These are phyloP conservation scores for Scaptomyza parva DNA, from an alignment of 2,888 invertebrate genomes.

Conservation along the genomic window DNA sequence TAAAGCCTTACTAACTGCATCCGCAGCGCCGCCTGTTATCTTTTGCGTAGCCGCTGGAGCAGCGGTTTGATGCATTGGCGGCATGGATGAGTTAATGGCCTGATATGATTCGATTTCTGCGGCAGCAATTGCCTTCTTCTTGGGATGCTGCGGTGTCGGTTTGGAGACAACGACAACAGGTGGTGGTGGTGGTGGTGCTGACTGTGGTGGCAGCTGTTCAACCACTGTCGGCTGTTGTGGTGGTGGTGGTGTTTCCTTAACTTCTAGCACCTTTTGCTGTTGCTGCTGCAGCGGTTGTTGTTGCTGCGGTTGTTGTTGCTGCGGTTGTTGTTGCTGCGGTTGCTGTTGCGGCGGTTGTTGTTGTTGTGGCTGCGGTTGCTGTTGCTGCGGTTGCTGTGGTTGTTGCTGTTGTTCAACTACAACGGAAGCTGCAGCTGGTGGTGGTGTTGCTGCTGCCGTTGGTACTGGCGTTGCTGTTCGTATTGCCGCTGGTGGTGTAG, in stretches of 20 bases:
- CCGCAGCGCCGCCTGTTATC: conserved; percentile 84
- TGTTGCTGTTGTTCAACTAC: conserved; percentile 14
- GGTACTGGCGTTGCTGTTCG: conserved; percentile 3
- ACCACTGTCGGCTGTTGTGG: not conserved
- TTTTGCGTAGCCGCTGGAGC: conserved; percentile 77
- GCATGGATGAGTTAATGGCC: conserved; percentile 73
- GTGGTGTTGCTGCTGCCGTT: conserved; percentile 74
- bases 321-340: conserved; percentile 73
- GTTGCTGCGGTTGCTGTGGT: conserved; percentile 6
- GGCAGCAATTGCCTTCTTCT: conserved; percentile 82
- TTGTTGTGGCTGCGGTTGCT: conserved; percentile 24
- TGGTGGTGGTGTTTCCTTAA: conserved; percentile 21
- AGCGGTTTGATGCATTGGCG: conserved; percentile 79
- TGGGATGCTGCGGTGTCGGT: conserved; percentile 81
- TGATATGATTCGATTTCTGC: conserved; percentile 82
- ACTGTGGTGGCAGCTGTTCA: conserved; percentile 8
- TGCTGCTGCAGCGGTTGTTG: conserved; percentile 12
- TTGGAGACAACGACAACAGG: conserved; percentile 47
- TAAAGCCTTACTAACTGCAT: conserved; percentile 86
- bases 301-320: conserved; percentile 13
- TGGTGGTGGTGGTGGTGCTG: conserved; percentile 15
- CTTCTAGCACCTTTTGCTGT: conserved; percentile 20
- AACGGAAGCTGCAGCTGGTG: conserved; percentile 13
- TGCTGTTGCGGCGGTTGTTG: conserved; percentile 32
- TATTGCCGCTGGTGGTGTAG: conserved; percentile 41